Evolutionary conservation across 2,888 invertebrate genomes (phyloP).

Genomic region (Ophion slaviceki): DNA sequence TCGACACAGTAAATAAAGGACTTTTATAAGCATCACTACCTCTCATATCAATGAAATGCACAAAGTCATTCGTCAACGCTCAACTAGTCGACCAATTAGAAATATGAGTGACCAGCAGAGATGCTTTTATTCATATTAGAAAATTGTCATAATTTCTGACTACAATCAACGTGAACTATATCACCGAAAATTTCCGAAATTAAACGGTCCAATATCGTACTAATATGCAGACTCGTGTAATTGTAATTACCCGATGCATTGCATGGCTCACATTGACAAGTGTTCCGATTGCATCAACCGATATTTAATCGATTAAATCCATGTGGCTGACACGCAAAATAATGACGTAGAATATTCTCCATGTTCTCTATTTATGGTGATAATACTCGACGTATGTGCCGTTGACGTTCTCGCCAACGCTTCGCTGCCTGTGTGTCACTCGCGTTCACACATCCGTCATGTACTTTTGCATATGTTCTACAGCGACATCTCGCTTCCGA

Average conservation of each 20-base stretch:
- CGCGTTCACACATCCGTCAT: constrained; percentile 27
- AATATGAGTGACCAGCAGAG: no score
- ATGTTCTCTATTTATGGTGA: constrained; percentile 11
- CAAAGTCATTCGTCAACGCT: no score
- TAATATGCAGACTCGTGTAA: neutral
- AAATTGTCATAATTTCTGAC: neutral
- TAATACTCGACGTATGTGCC: constrained; percentile 26
- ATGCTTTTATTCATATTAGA: neutral
- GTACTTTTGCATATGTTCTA: constrained; percentile 8
- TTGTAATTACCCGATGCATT: neutral
- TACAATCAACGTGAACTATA: neutral
- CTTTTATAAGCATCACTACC: no score
- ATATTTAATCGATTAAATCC: constrained; percentile 23
- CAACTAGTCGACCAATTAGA: no score
- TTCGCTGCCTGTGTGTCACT: constrained; percentile 19
- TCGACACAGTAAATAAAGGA: no score
- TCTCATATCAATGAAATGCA: no score
- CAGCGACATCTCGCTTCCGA: neutral
- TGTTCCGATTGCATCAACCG: neutral
- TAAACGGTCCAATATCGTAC: neutral
- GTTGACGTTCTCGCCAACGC: constrained; percentile 14
- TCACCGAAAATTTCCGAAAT: neutral
- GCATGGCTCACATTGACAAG: neutral
- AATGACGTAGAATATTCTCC: constrained; percentile 32
- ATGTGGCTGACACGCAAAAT: constrained; percentile 1